phyloP scores from a whole-genome alignment of 2,888 invertebrate genomes.

The Ormyrus rosae region DNA sequence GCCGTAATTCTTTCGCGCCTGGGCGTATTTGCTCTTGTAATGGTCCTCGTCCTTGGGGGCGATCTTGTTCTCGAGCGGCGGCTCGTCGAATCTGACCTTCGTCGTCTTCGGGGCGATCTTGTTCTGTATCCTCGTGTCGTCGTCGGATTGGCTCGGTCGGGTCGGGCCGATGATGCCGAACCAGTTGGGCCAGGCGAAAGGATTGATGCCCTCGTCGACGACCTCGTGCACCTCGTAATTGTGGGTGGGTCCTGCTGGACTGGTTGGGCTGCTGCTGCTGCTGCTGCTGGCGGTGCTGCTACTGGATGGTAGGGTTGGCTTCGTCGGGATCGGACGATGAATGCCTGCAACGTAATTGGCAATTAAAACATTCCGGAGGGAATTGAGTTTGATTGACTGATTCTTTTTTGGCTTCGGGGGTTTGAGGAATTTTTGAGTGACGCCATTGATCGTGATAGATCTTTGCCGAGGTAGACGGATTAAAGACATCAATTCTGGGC shows the following conservation, averaged over 20 bases:
- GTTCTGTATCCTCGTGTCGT: slow-evolving; percentile 54
- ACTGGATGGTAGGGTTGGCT: neutral
- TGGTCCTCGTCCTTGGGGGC: slow-evolving; percentile 57
- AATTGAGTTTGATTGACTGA: neutral
- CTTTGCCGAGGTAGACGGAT: no score
- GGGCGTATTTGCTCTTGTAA: slow-evolving; percentile 48
- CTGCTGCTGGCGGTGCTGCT: slow-evolving; percentile 1
- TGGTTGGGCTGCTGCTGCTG: neutral
- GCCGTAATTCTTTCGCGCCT: slow-evolving; percentile 42
- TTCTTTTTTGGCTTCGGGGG: neutral
- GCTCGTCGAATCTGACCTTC: slow-evolving; percentile 52
- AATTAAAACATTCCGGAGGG: slow-evolving; percentile 2
- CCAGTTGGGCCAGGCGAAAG: slow-evolving; percentile 65
- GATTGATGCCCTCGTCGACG: slow-evolving; percentile 62
- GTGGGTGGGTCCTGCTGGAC: slow-evolving; percentile 26
- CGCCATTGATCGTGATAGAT: neutral
- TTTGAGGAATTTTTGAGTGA: neutral
- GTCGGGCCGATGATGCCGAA: slow-evolving; percentile 61
- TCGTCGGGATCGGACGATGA: slow-evolving; percentile 8
- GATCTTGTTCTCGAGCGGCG: slow-evolving; percentile 60
- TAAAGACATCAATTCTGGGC: no score
- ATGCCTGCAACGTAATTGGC: slow-evolving; percentile 24
- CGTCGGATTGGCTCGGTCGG: slow-evolving; percentile 27
- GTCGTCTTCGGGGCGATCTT: slow-evolving; percentile 60
- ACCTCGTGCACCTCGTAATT: slow-evolving; percentile 67